Conservation (phyloP, 2,888 invertebrate genomes). For the Stegana nigrithorax region DNA sequence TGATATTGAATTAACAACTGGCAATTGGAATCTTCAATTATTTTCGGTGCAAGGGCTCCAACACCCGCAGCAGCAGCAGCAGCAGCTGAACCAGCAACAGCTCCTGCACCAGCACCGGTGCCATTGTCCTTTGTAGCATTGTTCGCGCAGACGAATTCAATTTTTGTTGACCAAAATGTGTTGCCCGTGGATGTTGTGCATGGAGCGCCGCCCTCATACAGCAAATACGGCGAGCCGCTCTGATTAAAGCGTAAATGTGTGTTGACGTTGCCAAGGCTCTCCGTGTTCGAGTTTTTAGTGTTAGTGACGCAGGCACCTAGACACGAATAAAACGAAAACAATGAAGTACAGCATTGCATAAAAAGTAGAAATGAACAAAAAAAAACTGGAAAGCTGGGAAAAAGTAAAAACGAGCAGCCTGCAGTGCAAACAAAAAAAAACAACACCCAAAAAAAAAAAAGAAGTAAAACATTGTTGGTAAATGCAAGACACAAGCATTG, state of each 20-base stretch:
- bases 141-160: conserved; percentile 67
- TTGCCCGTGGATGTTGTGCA: conserved; percentile 40
- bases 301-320: conserved; percentile 62
- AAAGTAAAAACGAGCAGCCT: conserved; percentile 9
- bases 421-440: not conserved
- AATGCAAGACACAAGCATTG: not conserved
- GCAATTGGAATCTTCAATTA: conserved; percentile 69
- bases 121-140: conserved; percentile 52
- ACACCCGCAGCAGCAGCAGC: conserved; percentile 31
- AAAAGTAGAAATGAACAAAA: not conserved
- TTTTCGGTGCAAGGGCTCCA: conserved; percentile 45
- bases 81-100: conserved; percentile 26
- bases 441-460: not conserved
- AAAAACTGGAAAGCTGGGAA: not conserved
- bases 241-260: conserved; percentile 64
- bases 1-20: conserved; percentile 67
- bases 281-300: conserved; percentile 51
- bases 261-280: conserved; percentile 60
- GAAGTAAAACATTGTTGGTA: too few relatives aligned
- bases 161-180: conserved; percentile 66
- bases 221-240: conserved; percentile 65
- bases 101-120: conserved; percentile 30
- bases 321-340: conserved; percentile 28
- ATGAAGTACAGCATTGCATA: not conserved
- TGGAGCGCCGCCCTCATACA: conserved; percentile 63